Evolutionary conservation across 2,888 invertebrate genomes (phyloP), one percentile per base, ranked within the genome.

Genomic region (Drepana falcataria): DNA sequence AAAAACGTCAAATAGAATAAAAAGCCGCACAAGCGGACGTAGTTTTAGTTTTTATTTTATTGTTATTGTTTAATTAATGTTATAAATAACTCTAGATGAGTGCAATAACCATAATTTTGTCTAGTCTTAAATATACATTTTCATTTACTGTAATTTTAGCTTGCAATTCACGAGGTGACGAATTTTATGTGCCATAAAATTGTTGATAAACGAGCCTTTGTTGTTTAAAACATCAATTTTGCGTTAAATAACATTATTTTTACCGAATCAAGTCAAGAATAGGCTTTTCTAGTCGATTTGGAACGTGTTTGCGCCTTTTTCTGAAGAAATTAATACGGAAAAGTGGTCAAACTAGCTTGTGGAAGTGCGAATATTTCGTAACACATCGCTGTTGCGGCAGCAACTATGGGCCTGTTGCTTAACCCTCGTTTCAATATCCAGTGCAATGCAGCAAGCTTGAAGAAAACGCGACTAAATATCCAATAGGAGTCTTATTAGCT

Each of bases 1-100:
- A 81, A 79, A 87, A 87, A 88, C 81, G 90, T 90, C 90, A 90
- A 89, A 87, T 84, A 73, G 67, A 70, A 81, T 82, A 83, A 44
- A 87, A 85, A 82, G 85, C 87, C 87, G 87, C 83, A 85, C 79
- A 80, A 86, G 84, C 83, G 61, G 71, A 65, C 70, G 71, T 86
- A 81, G 78, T 73, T 73, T 77, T 78, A 76, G 80, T 87, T 74
- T 89, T 85, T 79, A 83, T 88, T 85, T 83, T 85, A 87, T 77
- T 87, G 81, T 87, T 87, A 82, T 86, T 86, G 85, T 79, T 84
- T 82, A 72, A 78, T 79, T 79, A 76, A 69, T 81, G 72, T 78
- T 83, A 73, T 74, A 72, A 75, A 65, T 70, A 66, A 71, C 71
- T 79, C 70, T 71, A 60, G 67, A 73, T 75, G 68, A 71, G 77